phyloP scores from a whole-genome alignment of 2,113 vertebrate genomes.

The Protobothrops mucrosquamatus region DNA sequence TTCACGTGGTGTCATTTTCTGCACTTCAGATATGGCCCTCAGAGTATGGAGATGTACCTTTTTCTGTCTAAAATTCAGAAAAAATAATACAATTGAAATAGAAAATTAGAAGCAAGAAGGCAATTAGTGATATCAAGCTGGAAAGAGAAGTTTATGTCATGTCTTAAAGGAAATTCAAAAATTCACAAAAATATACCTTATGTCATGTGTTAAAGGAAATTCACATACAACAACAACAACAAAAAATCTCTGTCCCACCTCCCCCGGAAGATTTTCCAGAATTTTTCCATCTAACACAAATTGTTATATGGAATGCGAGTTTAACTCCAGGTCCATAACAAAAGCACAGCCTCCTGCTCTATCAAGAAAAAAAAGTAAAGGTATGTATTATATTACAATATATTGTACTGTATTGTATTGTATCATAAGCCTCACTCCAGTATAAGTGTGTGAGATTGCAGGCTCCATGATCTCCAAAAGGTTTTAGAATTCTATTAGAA shows the following conservation, averaged over 20 bases:
- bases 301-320: not conserved
- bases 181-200: too few species aligned
- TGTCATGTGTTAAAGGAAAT: too few species aligned
- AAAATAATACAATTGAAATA: not conserved
- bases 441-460: not conserved
- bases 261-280: not conserved
- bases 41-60: slow-evolving; percentile 81
- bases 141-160: not conserved
- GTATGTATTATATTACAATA: not conserved
- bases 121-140: not conserved
- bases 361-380: not conserved
- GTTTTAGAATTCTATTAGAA: not conserved
- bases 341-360: not conserved
- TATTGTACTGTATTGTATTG: too few species aligned
- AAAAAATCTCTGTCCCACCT: too few species aligned
- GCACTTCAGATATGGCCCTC: slow-evolving; percentile 75
- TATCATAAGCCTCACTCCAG: not conserved
- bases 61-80: slow-evolving; percentile 68
- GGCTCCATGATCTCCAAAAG: not conserved
- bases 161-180: not conserved
- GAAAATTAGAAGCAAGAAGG: not conserved
- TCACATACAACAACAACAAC: too few species aligned
- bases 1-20: slow-evolving; percentile 80
- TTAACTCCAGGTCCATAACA: not conserved
- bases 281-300: not conserved